phyloP scores from a whole-genome alignment of 2,888 invertebrate species.

The Oscheius sp. region DNA sequence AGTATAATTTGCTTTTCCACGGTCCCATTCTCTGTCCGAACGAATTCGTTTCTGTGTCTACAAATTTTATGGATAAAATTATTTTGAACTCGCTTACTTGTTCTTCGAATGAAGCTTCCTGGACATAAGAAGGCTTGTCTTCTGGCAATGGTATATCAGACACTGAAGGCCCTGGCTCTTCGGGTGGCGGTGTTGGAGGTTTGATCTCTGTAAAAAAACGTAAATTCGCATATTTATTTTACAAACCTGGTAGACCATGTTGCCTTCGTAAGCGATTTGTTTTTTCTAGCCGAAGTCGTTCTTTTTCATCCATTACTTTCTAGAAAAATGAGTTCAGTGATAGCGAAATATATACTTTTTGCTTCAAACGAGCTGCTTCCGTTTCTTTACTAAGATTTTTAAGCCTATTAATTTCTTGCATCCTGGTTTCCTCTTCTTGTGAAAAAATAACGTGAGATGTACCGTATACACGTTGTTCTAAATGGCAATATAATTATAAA shows the following conservation, averaged over 20 bases:
- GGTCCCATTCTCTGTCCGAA: conserved; percentile 66
- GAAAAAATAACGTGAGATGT: conserved; percentile 64
- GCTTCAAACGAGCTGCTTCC: conserved; percentile 15
- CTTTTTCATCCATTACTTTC: conserved; percentile 8
- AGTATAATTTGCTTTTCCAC: conserved; percentile 53
- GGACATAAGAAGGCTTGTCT: neutral
- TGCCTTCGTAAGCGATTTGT: conserved; percentile 20
- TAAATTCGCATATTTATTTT: neutral
- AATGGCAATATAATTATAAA: conserved; percentile 15
- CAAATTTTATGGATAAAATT: conserved; percentile 16
- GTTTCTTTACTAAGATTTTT: conserved; percentile 44
- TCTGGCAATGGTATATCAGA: conserved; percentile 54
- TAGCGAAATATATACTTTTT: conserved; percentile 32
- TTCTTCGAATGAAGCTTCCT: neutral
- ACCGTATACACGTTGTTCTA: conserved; percentile 65
- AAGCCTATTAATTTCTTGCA: conserved; percentile 49
- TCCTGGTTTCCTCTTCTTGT: conserved; percentile 57
- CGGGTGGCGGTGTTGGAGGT: conserved; percentile 32
- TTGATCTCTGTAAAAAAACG: conserved; percentile 41
- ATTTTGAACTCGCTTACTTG: neutral
- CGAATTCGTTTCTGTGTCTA: conserved; percentile 47
- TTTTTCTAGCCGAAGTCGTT: conserved; percentile 4
- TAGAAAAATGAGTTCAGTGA: neutral
- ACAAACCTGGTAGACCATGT: conserved; percentile 33
- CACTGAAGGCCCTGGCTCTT: conserved; percentile 35